Base-by-base conservation (phyloP, 2,113 vertebrate species). In the Theropithecus gelada region DNA sequence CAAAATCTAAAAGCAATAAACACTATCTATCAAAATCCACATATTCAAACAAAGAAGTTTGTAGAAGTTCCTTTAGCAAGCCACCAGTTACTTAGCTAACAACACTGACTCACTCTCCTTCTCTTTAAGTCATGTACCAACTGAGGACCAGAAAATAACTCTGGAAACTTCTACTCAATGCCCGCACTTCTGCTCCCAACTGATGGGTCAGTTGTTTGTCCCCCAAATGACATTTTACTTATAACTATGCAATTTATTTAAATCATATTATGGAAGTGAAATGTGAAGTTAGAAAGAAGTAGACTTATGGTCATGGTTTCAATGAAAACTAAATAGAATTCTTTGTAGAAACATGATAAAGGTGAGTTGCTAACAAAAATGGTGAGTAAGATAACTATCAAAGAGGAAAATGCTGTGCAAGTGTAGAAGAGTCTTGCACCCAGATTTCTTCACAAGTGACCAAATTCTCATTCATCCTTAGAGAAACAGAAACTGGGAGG, bases 81-180 rank as follows among this genome's bases (percentile, higher is more conserved):
- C 23, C 78, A 12, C 73, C 43, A 64, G 61, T 64, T 64, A 35
- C 55, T 64, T 16, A 11, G 1, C 1, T 3, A 18, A 66, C 11
- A 8, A 13, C 14, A 0, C 59, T 27, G 40, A 10, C 32, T 1
- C 18, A 22, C 20, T 45, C 38, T 35, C 55, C 52, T 30, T 35
- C 61, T 61, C 50, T 4, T 2, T 20, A 48, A 17, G n/a, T 50
- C 57, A 6, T 13, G 4, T 18, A 12, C 12, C 10, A 16, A 18
- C 50, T 12, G n/a, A 55, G 38, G 45, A 45, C 75, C 75, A 18
- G 43, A 55, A 40, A n/a, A 35, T 14, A 52, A 55, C 40, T 16
- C 8, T 50, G 75, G 75, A 48, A 32, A 30, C 43, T 48, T 68
- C 6, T 7, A 1, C 0, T 0, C 5, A 6, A 20, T 13, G 32